Conservation (phyloP, 2,888 invertebrate genomes). For the Blomia tropicalis region DNA sequence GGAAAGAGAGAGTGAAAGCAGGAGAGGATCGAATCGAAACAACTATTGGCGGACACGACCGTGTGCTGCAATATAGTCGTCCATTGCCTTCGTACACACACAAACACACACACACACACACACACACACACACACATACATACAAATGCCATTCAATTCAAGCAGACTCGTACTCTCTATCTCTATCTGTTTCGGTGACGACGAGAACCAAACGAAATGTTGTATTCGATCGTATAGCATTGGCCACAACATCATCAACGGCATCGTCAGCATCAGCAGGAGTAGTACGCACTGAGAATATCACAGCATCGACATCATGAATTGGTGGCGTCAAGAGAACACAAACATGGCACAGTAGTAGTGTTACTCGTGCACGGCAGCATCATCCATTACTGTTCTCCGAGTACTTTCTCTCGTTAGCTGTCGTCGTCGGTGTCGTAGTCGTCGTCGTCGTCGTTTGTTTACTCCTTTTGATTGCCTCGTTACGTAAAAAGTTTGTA, state of each 20-base stretch:
- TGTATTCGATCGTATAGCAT: too few species aligned
- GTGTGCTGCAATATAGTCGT: background rate
- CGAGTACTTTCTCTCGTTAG: slow-evolving; percentile 1
- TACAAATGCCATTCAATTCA: too few species aligned
- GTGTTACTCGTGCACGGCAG: too few species aligned
- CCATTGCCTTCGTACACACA: background rate
- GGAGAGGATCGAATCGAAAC: background rate
- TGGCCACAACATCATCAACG: background rate
- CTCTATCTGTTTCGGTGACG: too few species aligned
- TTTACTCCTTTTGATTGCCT: slow-evolving; percentile 12
- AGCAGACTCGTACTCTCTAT: too few species aligned
- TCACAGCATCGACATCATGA: background rate
- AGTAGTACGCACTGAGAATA: background rate
- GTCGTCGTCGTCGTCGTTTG: slow-evolving; percentile 4
- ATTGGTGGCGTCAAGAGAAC: too few species aligned
- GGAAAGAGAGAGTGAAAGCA: background rate
- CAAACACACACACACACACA: too few species aligned
- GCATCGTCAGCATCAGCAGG: background rate
- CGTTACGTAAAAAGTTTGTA: slow-evolving; percentile 14
- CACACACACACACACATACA: too few species aligned
- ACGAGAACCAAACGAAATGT: too few species aligned
- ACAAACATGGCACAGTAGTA: too few species aligned
- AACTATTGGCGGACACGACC: background rate
- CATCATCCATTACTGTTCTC: slow-evolving; percentile 1
- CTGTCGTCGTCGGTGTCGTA: background rate